Evolutionary conservation across 2,797 vertebrate genomes (phyloP), one percentile per base, ranked within the genome.

Genomic region (Anguilla pacifica): DNA sequence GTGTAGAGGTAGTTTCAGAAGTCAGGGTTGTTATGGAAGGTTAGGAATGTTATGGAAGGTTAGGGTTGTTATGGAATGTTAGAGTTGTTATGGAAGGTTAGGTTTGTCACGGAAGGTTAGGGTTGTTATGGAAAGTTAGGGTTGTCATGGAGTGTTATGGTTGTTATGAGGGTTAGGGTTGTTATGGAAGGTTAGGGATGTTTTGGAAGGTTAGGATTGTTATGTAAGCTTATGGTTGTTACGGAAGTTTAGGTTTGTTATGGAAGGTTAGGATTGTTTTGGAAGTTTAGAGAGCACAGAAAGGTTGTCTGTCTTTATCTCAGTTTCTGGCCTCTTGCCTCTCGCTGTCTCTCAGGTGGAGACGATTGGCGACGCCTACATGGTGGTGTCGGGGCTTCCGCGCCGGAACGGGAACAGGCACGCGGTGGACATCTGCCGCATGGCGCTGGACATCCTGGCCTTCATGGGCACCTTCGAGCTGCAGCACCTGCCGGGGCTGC

Each of bases 341-440:
- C 25, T 67, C 22, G 25, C 5, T 49, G 15, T 25, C 22, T 86
- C 87, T 85, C 89, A 99, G 98, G 98, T 99, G 85, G 98, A 99
- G 94, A 99, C 98, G 9, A 99, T 99, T 83, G 98, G 98, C 15
- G 98, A 99, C 87, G 98, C 98, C 0, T 99, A 99, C 91, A 99
- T 99, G 98, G 98, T 99, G 84, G 98, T 96, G 6, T 99, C 98
- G 0, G 98, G 98, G 89, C 95, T 99, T 91, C 98, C 98, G 0
- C 97, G 96, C 79, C 96, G 98, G 46, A 99, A 99, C 0, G 98
- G 98, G 4, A 97, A 98, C 92, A 91, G 97, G 0, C 98, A 99
- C 0, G 98, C 98, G 0, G 95, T 99, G 89, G 98, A 99, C 91
- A 98, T 99, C 72, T 97, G 96, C 89, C 97, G 96, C 94, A 99